Percentiles rank a stretch among this genome's conserved stretches.
These are phyloP conservation scores for Pseudoatta argentina DNA, from an alignment of 1,140 invertebrate species.

Conservation along the genomic window DNA sequence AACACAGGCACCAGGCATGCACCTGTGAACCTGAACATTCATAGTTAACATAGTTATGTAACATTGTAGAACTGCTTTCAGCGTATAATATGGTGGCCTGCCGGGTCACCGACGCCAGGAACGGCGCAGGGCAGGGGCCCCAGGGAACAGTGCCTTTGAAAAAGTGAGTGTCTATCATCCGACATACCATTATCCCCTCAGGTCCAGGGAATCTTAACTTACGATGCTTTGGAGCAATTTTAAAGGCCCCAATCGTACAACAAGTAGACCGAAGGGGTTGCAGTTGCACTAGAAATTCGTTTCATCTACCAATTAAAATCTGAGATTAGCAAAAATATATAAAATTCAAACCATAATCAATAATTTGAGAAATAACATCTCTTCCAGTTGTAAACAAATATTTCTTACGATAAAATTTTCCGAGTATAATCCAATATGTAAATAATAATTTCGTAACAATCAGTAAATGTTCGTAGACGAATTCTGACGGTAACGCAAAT, in stretches of 20 bases:
- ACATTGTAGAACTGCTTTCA: slow-evolving; percentile 89
- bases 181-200: slow-evolving; percentile 32
- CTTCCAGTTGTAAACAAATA: neutral
- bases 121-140: slow-evolving; percentile 92
- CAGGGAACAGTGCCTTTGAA: slow-evolving; percentile 99
- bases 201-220: slow-evolving; percentile 58
- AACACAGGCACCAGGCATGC: slow-evolving; percentile 76
- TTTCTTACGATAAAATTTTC: neutral
- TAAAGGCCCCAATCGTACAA: slow-evolving; percentile 55
- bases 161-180: slow-evolving; percentile 91
- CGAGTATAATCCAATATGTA: neutral
- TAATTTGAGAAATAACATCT: neutral
- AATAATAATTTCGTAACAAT: neutral
- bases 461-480: neutral
- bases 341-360: neutral
- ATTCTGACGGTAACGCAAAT: neutral
- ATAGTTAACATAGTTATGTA: slow-evolving; percentile 81
- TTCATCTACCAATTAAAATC: neutral
- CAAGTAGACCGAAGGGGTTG: slow-evolving; percentile 68
- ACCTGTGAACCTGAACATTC: slow-evolving; percentile 66
- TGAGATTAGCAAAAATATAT: neutral
- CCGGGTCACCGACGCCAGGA: slow-evolving; percentile 96
- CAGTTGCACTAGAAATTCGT: slow-evolving; percentile 63
- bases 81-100: slow-evolving; percentile 99
- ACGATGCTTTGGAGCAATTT: slow-evolving; percentile 20